phyloP scores from a whole-genome alignment of 2,113 vertebrate species.

The Periophthalmus modestus region DNA sequence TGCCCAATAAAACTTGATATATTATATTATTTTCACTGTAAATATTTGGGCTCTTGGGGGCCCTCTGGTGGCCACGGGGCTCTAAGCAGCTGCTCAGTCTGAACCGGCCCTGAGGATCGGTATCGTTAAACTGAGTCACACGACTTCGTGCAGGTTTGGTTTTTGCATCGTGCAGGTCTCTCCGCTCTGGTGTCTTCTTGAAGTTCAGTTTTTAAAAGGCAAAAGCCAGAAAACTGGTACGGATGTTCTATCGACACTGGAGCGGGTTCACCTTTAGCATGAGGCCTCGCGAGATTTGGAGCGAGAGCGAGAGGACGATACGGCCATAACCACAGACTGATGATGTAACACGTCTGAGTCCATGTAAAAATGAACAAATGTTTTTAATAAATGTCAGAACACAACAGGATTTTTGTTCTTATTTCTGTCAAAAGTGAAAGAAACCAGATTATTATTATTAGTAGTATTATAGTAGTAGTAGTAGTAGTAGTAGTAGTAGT shows the following conservation, averaged over 20 bases:
- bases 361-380: slow-evolving; percentile 75
- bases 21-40: too few relatives aligned
- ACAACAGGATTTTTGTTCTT: slow-evolving; percentile 10
- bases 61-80: too few relatives aligned
- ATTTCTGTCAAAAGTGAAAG: not conserved
- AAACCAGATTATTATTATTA: too few relatives aligned
- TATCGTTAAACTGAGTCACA: not conserved
- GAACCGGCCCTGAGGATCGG: too few relatives aligned
- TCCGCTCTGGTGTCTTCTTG: slow-evolving; percentile 85
- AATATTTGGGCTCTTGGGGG: too few relatives aligned
- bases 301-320: not conserved
- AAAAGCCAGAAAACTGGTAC: slow-evolving; percentile 88
- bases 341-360: slow-evolving; percentile 73
- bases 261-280: slow-evolving; percentile 60
- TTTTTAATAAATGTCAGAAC: slow-evolving; percentile 75
- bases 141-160: not conserved
- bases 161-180: slow-evolving; percentile 38
- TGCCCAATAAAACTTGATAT: too few relatives aligned
- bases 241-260: slow-evolving; percentile 83
- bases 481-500: too few relatives aligned
- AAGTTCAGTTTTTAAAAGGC: slow-evolving; percentile 96
- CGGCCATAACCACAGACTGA: slow-evolving; percentile 48
- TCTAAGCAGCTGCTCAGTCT: too few relatives aligned
- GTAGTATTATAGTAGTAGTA: too few relatives aligned
- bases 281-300: slow-evolving; percentile 8